These are phyloP conservation scores for Ranitomeya imitator DNA, from an alignment of 2,113 vertebrate species.

Conservation along the genomic window DNA sequence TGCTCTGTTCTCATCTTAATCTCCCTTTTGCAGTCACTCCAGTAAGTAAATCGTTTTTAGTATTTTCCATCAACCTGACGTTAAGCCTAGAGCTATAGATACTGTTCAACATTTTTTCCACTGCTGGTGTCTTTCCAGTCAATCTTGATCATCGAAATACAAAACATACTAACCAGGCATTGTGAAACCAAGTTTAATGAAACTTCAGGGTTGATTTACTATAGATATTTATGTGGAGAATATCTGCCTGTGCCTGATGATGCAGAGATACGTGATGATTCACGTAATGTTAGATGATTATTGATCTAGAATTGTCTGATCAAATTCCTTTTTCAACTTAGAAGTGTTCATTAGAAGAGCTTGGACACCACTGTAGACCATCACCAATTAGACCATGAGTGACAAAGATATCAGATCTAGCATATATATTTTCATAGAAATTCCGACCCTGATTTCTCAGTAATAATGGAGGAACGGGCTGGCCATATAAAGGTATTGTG, in stretches of 20 bases:
- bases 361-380: background rate
- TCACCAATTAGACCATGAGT: too few species aligned
- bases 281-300: background rate
- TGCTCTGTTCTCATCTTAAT: constrained; percentile 48
- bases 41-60: constrained; percentile 54
- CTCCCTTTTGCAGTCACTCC: constrained; percentile 46
- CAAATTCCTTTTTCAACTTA: background rate
- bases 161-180: background rate
- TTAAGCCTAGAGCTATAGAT: constrained; percentile 46
- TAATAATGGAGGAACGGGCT: too few species aligned
- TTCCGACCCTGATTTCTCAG: too few species aligned
- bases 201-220: constrained; percentile 1
- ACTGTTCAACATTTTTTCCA: constrained; percentile 45
- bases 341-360: background rate
- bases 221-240: background rate
- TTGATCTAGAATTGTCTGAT: background rate
- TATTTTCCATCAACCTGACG: constrained; percentile 47
- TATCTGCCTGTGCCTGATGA: background rate
- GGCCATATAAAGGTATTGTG: too few species aligned
- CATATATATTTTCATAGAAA: too few species aligned
- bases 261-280: background rate
- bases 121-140: constrained; percentile 32
- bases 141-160: constrained; percentile 37
- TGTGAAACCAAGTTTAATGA: background rate
- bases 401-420: too few species aligned